Base-by-base conservation (phyloP, 2,888 invertebrate genomes). In the Calameuta idolon region DNA sequence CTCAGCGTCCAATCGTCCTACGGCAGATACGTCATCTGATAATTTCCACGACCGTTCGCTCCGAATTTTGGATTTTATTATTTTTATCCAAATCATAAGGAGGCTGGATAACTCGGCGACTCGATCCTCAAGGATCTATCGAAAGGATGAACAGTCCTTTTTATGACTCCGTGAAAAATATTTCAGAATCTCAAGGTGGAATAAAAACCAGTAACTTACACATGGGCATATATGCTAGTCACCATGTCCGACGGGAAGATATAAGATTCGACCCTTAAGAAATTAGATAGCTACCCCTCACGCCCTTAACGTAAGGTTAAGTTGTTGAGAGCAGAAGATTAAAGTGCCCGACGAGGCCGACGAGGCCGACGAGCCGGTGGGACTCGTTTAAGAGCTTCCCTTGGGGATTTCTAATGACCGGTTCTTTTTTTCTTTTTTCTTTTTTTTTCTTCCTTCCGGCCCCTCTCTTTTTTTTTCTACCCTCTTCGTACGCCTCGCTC, bases 301-400 rank as follows among this genome's bases (percentile, higher is more conserved):
- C 77, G 75, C 76, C 79, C 73, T 75, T 75, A 79, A 80, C 81
- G 86, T 83, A 79, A 84, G 85, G 85, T 87, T 85, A 87, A 88
- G 86, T 87, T 84, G 86, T 85, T 84, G 84, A 80, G 85, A 84
- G 83, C 83, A 83, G 84, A 87, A 88, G 88, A 90, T 89, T 89
- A 89, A 88, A 89, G 88, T 87, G 85, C 83, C 85, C 84, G 23
- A 55, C 55, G 40, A 40, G 40, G 40, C 82, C 80, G 84, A 84
- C 40, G 40, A 40, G 40, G 40, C 82, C 80, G 84, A 84, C 77
- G 83, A 81, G 79, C 81, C 78, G 80, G 73, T 77, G 82, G 82
- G 23, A 55, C 82, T 81, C 83, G 84, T 81, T 82, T 85, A 86
- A 86, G 85, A 85, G 83, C 80, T 78, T 81, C 69, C 86, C 85